Evolutionary conservation across 2,113 vertebrate genomes (phyloP).

Genomic region (Chitala chitala): DNA sequence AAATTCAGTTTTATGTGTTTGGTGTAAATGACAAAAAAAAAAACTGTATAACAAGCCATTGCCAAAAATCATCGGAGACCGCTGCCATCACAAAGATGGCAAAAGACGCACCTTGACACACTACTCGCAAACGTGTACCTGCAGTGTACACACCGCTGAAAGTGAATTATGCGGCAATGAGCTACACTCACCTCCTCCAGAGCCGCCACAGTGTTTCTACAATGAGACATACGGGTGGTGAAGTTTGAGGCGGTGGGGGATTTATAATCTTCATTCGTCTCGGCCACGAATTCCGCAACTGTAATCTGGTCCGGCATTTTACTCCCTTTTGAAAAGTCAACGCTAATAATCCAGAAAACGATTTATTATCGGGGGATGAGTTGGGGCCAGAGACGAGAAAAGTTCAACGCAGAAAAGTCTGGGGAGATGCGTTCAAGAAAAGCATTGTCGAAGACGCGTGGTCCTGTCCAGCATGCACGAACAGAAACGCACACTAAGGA

Average conservation of each 20-base stretch:
- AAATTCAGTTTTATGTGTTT: not conserved
- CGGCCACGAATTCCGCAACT: conserved; percentile 93
- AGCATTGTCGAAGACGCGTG: conserved; percentile 51
- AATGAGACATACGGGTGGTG: conserved; percentile 94
- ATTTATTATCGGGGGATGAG: not conserved
- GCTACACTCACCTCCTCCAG: conserved; percentile 84
- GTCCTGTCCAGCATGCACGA: not conserved
- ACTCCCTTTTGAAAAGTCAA: conserved; percentile 33
- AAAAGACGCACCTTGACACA: not conserved
- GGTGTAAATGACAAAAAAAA: too few relatives aligned
- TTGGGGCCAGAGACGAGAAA: conserved; percentile 2
- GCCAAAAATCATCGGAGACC: too few relatives aligned
- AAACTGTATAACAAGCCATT: too few relatives aligned
- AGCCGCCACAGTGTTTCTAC: conserved; percentile 88
- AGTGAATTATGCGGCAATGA: not conserved
- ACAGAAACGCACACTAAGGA: not conserved
- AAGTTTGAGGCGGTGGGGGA: conserved; percentile 95
- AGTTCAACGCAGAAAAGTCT: conserved; percentile 42
- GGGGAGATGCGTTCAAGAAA: conserved; percentile 30
- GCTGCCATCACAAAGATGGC: not conserved
- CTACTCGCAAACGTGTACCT: not conserved
- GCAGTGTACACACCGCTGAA: not conserved
- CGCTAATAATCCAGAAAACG: not conserved
- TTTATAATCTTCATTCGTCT: conserved; percentile 98
- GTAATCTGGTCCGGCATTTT: conserved; percentile 95